Percentiles rank a stretch among this genome's conserved stretches.
Evolutionary conservation across 2,113 vertebrate species (phyloP).

Genomic region (Rhabdomys dilectus): DNA sequence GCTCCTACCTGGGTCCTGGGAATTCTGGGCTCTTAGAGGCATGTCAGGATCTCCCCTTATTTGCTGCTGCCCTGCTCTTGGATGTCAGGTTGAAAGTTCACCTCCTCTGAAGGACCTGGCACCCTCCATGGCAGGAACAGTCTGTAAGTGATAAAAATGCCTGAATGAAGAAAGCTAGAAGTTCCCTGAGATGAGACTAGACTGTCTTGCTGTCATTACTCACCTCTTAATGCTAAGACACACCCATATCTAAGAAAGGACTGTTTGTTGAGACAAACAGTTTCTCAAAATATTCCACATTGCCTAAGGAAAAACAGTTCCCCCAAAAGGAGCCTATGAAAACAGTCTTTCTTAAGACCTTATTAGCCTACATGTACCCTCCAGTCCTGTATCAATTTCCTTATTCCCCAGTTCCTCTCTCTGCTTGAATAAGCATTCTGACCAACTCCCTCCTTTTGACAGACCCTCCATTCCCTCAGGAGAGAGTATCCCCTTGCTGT

Average conservation of each 20-base stretch:
- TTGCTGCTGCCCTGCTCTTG: neutral
- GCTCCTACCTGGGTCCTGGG: neutral
- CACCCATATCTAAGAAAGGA: neutral
- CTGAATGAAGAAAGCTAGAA: neutral
- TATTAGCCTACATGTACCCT: neutral
- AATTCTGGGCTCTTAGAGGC: neutral
- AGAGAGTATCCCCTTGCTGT: neutral
- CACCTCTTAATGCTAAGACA: neutral
- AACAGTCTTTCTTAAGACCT: neutral
- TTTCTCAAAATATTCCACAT: neutral
- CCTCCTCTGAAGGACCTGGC: neutral
- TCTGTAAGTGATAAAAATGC: neutral
- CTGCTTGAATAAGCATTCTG: neutral
- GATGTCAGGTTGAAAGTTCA: neutral
- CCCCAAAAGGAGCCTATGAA: neutral
- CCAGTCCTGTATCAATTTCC: neutral
- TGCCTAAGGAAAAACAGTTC: neutral
- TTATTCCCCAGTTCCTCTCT: neutral
- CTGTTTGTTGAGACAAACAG: neutral
- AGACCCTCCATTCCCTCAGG: neutral
- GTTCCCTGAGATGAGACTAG: neutral
- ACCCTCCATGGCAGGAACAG: neutral
- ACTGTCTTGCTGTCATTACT: neutral
- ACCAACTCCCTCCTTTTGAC: too few species aligned
- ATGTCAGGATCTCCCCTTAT: neutral